Evolutionary conservation across 2,888 invertebrate species (phyloP).

Genomic region (Cenopis cana): DNA sequence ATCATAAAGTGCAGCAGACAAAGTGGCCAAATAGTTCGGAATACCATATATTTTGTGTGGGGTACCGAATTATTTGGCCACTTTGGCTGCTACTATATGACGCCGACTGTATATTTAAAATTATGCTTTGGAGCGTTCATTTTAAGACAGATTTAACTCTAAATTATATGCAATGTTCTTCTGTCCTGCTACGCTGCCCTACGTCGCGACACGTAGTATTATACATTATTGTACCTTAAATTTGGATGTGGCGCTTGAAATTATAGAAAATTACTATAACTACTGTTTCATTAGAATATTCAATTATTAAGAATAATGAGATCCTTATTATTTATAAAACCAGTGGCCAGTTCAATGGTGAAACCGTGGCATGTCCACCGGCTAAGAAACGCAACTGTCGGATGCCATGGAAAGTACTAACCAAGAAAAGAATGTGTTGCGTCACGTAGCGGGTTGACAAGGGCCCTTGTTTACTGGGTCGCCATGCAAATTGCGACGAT

Average conservation of each 20-base stretch:
- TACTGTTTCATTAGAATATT: conserved; percentile 39
- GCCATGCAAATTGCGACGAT: not conserved
- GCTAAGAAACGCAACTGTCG: not conserved
- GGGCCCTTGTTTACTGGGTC: not conserved
- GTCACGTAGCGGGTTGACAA: conserved; percentile 1
- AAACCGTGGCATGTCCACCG: not conserved
- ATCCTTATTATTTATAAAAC: conserved; percentile 44
- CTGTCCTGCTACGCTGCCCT: conserved; percentile 16
- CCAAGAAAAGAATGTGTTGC: not conserved
- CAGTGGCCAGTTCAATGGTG: conserved; percentile 37
- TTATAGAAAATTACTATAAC: conserved; percentile 38
- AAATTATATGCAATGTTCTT: conserved; percentile 35
- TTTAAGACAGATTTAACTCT: no score
- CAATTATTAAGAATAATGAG: conserved; percentile 44
- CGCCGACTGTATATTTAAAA: no score
- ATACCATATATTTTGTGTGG: no score
- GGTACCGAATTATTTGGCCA: no score
- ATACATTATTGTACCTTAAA: conserved; percentile 20
- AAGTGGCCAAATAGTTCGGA: no score
- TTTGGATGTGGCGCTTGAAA: conserved; percentile 34
- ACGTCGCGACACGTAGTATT: conserved; percentile 24
- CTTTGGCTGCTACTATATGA: no score
- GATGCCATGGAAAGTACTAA: not conserved
- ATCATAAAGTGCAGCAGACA: no score
- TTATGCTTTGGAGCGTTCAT: no score